Evolutionary conservation across 2,113 vertebrate species (phyloP), one percentile per base, ranked within the genome.

Genomic region (Lynx canadensis): DNA sequence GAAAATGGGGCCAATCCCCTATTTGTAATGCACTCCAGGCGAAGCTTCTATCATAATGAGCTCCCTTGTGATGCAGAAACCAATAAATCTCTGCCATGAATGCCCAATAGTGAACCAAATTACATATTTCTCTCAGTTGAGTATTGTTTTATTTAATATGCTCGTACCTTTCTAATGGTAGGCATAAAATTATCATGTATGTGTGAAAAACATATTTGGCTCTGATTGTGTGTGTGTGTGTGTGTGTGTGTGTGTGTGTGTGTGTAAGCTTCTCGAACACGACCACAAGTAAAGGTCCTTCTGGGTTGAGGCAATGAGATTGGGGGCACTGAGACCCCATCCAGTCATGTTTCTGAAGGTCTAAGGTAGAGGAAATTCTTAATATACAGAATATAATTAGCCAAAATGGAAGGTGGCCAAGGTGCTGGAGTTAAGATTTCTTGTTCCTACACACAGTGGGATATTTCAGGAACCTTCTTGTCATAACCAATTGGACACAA

Each of bases 21-120:
- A 9, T 38, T 45, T 91, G 60, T 52, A 48, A 41, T 52, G 4
- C 16, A 33, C 55, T 95, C 10, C 27, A 74, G 91, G 60, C 82
- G 74, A 48, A 74, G 33, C 21, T 90, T 83, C 57, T 68, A 0
- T 89, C 65, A 68, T 93, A 98, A 98, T 41, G 82, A 97, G 89
- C 73, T 95, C 96, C 92, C 89, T 55, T 63, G 95, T 95, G 97
- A 94, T 41, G 3, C 36, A 91, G 78, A 89, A 85, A 45, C 52
- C 63, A 82, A 55, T 86, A 73, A 86, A 36, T 48, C 19, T 91
- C 50, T 82, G 31, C 71, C 25, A 10, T 2, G 9, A 74, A 93
- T 63, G 15, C 19, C 73, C 80, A 74, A 14, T 7, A 76, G 74
- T 69, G 73, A 96, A 91, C 63, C 29, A 8, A 96, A 91, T 89